Base-by-base conservation (phyloP, 37 sponge, comb jelly and placozoan genomes). In the Tethya wilhelma region DNA sequence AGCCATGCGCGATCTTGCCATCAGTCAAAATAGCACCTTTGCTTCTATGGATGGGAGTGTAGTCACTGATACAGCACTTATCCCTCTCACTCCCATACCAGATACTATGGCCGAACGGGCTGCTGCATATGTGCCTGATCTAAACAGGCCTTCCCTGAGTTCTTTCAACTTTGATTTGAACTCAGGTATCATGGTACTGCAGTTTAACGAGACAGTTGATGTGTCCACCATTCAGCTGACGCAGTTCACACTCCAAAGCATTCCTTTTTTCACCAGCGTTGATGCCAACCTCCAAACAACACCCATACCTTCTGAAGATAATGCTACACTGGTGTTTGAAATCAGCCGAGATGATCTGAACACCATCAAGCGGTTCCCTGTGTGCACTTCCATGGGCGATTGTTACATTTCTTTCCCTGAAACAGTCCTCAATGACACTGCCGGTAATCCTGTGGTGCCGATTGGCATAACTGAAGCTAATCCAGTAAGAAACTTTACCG, bases 191-290 rank as follows among this genome's bases (percentile, higher is more conserved):
- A 57, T 96, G 37, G 67, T 78, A 0, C 77, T 96, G 0, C 67
- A 41, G 49, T 96, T 96, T 34, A 82, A 87, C 53, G 97, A 96
- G 59, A 90, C 97, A 2, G 39, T 95, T 56, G 81, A 95, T 57
- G 75, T 72, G 0, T 19, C 67, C 8, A 86, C 83, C 14, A 62
- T 92, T 14, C 39, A 84, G 6, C 68, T 90, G 2, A 23, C 56
- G 2, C 44, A 74, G 31, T 39, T 96, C 49, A n/a, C 40, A 7
- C 64, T 96, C 37, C 80, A 80, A 41, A 85, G 82, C 31, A 78
- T 63, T 43, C 56, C 42, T 40, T 79, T 83, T 41, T 29, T 65
- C 33, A 43, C 59, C 28, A 56, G 73, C 28, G 28, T 67, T 56
- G 40, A 58, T 14, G 68, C 81, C n/a, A 81, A 49, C 46, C 59